phyloP scores from a whole-genome alignment of 30 jellyfish, hydroid and myxozoan species.

The Aurelia coerulea region DNA sequence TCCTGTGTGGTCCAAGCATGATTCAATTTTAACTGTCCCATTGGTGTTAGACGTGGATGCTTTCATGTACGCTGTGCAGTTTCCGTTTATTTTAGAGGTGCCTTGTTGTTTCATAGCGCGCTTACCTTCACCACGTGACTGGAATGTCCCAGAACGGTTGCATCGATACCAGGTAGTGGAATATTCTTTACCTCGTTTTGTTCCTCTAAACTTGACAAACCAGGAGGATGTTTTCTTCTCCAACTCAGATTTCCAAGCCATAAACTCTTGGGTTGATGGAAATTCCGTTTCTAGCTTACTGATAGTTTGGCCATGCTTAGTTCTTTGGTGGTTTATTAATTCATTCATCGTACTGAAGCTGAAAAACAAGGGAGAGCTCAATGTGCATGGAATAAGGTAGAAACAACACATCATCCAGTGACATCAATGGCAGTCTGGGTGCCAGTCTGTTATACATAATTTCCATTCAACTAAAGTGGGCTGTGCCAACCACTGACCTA shows the following conservation, averaged over 20 bases:
- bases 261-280: conserved; percentile 2
- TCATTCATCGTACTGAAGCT: conserved; percentile 8
- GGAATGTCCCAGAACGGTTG: conserved; percentile 36
- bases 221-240: conserved; percentile 30
- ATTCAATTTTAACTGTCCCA: too few relatives aligned
- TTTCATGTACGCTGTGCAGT: too few relatives aligned
- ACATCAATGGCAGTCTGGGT: too few relatives aligned
- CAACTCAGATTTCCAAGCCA: conserved; percentile 1
- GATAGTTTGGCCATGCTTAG: background rate
- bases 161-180: conserved; percentile 49
- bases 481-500: too few relatives aligned
- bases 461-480: too few relatives aligned
- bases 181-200: conserved; percentile 31
- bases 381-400: too few relatives aligned
- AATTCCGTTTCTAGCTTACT: background rate
- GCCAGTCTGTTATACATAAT: too few relatives aligned
- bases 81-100: conserved; percentile 30
- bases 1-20: too few relatives aligned
- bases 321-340: background rate
- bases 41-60: too few relatives aligned
- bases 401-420: too few relatives aligned
- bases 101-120: conserved; percentile 63
- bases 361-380: background rate
- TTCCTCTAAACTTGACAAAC: background rate
- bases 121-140: conserved; percentile 43